Conservation (phyloP, 2,113 vertebrate genomes). For the Galbula dea region DNA sequence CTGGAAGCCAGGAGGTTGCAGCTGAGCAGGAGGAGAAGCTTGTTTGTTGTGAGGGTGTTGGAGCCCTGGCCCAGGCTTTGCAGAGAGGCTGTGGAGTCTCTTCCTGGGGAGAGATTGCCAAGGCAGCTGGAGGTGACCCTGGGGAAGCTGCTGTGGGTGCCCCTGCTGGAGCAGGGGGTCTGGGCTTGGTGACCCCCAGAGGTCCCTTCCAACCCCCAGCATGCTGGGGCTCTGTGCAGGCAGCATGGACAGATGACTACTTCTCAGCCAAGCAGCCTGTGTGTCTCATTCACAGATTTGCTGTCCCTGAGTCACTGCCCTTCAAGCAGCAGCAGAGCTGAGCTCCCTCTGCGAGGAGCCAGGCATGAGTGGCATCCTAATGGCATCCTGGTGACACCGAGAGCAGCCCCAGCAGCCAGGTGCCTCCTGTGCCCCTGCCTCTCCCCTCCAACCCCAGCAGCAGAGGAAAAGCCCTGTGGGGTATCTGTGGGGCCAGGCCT, state of each 20-base stretch:
- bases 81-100: too few species aligned
- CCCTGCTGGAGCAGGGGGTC: too few species aligned
- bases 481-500: background rate
- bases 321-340: slow-evolving; percentile 19
- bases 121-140: too few species aligned
- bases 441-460: background rate
- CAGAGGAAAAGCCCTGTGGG: background rate
- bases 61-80: too few species aligned
- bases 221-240: too few species aligned
- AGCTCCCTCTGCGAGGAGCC: background rate
- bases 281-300: slow-evolving; percentile 54
- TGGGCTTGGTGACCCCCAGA: too few species aligned
- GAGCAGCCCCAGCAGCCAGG: slow-evolving; percentile 1
- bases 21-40: too few species aligned
- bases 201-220: too few species aligned
- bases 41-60: too few species aligned
- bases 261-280: background rate
- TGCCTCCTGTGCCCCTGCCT: background rate
- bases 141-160: too few species aligned
- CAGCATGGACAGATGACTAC: background rate
- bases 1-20: too few species aligned
- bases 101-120: too few species aligned
- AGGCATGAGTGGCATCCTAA: slow-evolving; percentile 53
- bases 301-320: slow-evolving; percentile 64
- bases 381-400: background rate